Percentiles rank a stretch among this genome's conserved stretches.
These are phyloP conservation scores for Neelides folsomi DNA, from an alignment of 2,888 invertebrate genomes.

Conservation along the genomic window DNA sequence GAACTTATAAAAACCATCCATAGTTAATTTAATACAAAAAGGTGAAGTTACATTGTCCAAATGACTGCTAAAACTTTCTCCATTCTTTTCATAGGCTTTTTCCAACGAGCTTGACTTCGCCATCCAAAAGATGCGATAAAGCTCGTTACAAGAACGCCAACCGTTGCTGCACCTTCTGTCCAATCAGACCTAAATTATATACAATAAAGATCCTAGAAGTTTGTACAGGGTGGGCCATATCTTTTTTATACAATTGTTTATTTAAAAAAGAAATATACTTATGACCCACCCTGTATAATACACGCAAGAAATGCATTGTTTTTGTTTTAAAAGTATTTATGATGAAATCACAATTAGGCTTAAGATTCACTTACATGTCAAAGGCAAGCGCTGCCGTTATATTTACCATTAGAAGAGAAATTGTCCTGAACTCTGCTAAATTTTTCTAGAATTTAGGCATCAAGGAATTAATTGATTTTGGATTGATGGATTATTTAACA, in stretches of 20 bases:
- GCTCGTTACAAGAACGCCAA: conserved; percentile 30
- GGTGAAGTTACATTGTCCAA: conserved; percentile 61
- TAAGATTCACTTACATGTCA: conserved; percentile 8
- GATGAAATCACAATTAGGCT: too few relatives aligned
- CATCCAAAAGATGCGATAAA: conserved; percentile 35
- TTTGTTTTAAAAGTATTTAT: too few relatives aligned
- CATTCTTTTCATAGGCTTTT: conserved; percentile 42
- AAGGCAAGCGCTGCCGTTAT: conserved; percentile 17
- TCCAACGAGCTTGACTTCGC: conserved; percentile 30
- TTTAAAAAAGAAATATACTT: too few relatives aligned
- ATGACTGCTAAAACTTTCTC: conserved; percentile 45
- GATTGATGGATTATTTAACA: not conserved
- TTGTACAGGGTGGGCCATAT: too few relatives aligned
- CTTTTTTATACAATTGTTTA: too few relatives aligned
- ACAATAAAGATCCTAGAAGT: too few relatives aligned
- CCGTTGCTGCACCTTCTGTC: not conserved
- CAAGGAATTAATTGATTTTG: not conserved
- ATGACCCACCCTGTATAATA: too few relatives aligned
- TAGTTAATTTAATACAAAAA: too few relatives aligned
- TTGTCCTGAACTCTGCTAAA: conserved; percentile 8
- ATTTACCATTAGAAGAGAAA: conserved; percentile 19
- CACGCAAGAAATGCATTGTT: too few relatives aligned
- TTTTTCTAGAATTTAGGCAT: not conserved
- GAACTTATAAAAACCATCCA: too few relatives aligned
- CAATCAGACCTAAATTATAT: too few relatives aligned